A percentile compares a stretch with the other conserved stretches of the same genome.
Conservation (phyloP, 2,888 invertebrate genomes). For the Adela reaumurella region DNA sequence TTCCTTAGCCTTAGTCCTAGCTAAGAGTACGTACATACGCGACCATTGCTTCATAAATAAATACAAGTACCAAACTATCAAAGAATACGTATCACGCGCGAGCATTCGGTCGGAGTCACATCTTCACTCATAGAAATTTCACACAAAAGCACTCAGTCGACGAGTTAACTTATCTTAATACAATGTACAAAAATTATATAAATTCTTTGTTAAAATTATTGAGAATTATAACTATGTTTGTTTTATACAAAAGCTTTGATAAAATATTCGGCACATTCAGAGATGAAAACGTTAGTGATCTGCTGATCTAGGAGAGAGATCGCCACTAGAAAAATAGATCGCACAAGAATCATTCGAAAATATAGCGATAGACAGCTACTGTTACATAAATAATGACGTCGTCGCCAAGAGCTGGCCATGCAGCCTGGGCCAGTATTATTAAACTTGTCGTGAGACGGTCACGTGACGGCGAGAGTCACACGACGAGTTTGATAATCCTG, state of each 20-base stretch:
- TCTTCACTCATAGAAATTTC: neutral
- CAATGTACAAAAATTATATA: neutral
- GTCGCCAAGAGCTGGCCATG: too few relatives aligned
- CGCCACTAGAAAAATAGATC: slow-evolving; percentile 49
- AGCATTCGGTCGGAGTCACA: neutral
- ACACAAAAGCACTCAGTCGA: neutral
- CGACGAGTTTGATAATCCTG: neutral
- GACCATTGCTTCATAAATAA: too few relatives aligned
- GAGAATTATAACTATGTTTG: slow-evolving; percentile 41
- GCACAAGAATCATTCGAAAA: slow-evolving; percentile 41
- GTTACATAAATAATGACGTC: neutral
- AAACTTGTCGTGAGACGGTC: too few relatives aligned
- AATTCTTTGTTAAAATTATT: slow-evolving; percentile 1
- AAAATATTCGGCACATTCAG: slow-evolving; percentile 44
- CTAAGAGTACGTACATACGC: neutral
- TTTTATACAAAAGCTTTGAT: slow-evolving; percentile 43
- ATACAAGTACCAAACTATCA: too few relatives aligned
- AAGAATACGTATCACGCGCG: too few relatives aligned
- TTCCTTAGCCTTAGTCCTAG: neutral
- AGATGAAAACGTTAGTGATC: slow-evolving; percentile 6
- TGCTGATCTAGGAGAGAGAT: slow-evolving; percentile 21
- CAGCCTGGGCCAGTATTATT: too few relatives aligned
- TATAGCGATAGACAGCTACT: slow-evolving; percentile 21
- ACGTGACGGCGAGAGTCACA: too few relatives aligned
- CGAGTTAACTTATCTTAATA: neutral